phyloP scores from a whole-genome alignment of 37 sponge, comb jelly and placozoan species.

The Petrosia ficiformis region DNA sequence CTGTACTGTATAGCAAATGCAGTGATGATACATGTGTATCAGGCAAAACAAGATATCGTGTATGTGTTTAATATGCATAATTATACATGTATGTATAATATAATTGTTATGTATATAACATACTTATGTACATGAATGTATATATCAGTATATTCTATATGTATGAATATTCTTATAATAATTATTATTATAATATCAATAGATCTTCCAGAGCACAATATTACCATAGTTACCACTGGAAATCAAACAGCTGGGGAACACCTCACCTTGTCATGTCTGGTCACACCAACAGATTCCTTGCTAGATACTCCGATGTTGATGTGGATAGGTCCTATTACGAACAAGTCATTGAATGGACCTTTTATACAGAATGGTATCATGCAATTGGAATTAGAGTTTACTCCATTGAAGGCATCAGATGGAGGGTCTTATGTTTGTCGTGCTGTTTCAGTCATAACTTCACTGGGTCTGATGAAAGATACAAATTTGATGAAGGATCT shows the following conservation, averaged over 20 bases:
- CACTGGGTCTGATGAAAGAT: not conserved
- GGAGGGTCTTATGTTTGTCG: not conserved
- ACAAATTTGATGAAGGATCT: not conserved
- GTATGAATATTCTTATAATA: too few species aligned
- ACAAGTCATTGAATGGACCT: not conserved
- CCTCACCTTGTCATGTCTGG: not conserved
- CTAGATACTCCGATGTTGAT: not conserved
- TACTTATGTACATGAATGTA: too few species aligned
- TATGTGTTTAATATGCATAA: too few species aligned
- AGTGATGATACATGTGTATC: too few species aligned
- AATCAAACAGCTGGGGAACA: not conserved
- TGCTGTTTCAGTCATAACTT: not conserved
- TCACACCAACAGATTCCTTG: not conserved
- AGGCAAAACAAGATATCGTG: too few species aligned
- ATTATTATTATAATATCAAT: not conserved
- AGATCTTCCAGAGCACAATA: not conserved
- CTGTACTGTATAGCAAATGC: too few species aligned
- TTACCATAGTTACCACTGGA: not conserved
- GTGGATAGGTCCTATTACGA: not conserved
- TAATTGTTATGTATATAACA: too few species aligned
- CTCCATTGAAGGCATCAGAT: not conserved
- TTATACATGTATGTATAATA: too few species aligned
- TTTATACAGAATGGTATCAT: not conserved
- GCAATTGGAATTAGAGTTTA: not conserved
- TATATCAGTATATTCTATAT: too few species aligned